These are phyloP conservation scores for Melinaea menophilus DNA, from an alignment of 2,888 invertebrate genomes.

Conservation along the genomic window DNA sequence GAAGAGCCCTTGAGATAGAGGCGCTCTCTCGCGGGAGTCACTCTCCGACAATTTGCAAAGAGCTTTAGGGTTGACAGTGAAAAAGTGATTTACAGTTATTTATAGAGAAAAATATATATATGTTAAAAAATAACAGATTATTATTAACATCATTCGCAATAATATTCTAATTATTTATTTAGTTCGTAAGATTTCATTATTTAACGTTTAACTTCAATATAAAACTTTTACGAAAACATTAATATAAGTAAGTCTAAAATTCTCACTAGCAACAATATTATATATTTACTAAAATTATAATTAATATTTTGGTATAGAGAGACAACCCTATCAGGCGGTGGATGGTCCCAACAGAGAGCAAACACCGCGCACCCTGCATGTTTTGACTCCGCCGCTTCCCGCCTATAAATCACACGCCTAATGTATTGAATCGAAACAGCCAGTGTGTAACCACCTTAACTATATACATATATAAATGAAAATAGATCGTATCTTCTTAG, in stretches of 20 bases:
- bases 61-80: slow-evolving; percentile 43
- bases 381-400: slow-evolving; percentile 71
- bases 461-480: slow-evolving; percentile 23
- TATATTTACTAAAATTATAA: not conserved
- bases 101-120: too few relatives aligned
- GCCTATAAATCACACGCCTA: slow-evolving; percentile 73
- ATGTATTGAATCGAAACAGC: slow-evolving; percentile 73
- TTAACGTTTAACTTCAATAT: too few relatives aligned
- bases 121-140: too few relatives aligned
- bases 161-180: too few relatives aligned
- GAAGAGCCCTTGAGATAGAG: slow-evolving; percentile 46
- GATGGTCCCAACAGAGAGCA: slow-evolving; percentile 26
- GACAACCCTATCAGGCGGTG: slow-evolving; percentile 46
- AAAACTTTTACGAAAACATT: too few relatives aligned
- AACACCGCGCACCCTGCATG: slow-evolving; percentile 54
- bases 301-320: slow-evolving; percentile 11
- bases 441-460: slow-evolving; percentile 53
- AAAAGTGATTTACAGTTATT: not conserved
- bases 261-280: too few relatives aligned
- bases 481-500: slow-evolving; percentile 29
- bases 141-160: too few relatives aligned
- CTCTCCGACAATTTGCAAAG: slow-evolving; percentile 36
- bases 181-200: too few relatives aligned
- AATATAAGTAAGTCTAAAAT: too few relatives aligned
- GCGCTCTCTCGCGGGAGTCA: slow-evolving; percentile 43